Percentiles rank a stretch among this genome's conserved stretches.
Conservation (phyloP, 2,888 invertebrate genomes). For the Dione vanillae region DNA sequence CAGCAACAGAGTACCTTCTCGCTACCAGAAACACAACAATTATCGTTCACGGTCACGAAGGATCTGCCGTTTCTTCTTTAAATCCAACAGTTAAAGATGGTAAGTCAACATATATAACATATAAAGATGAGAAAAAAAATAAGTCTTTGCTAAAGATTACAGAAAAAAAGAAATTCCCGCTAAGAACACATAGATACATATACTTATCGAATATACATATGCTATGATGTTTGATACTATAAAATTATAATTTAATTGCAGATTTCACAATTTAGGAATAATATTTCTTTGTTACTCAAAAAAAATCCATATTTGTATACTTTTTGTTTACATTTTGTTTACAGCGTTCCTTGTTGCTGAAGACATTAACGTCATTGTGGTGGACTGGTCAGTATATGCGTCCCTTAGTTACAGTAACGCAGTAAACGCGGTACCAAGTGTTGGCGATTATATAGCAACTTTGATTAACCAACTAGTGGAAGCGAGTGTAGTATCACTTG, state of each 20-base stretch:
- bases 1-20: slow-evolving; percentile 29
- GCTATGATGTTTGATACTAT: too few species aligned
- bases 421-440: slow-evolving; percentile 52
- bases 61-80: slow-evolving; percentile 50
- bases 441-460: slow-evolving; percentile 52
- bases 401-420: slow-evolving; percentile 55
- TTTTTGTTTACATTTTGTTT: neutral
- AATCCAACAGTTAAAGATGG: slow-evolving; percentile 58
- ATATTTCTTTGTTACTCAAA: too few species aligned
- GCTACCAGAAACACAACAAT: slow-evolving; percentile 48
- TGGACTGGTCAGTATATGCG: slow-evolving; percentile 63
- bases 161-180: too few species aligned
- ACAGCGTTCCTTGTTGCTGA: slow-evolving; percentile 53
- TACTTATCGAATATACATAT: too few species aligned
- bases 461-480: slow-evolving; percentile 50
- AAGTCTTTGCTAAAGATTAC: too few species aligned
- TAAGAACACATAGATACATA: too few species aligned
- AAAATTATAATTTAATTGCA: too few species aligned
- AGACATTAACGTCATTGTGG: slow-evolving; percentile 59
- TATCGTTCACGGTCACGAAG: slow-evolving; percentile 59
- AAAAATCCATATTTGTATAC: too few species aligned
- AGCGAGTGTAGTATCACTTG: slow-evolving; percentile 38
- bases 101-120: too few species aligned
- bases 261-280: too few species aligned
- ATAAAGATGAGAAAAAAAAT: too few species aligned